Conservation (phyloP, 2,797 vertebrate genomes). For the Aselliscus stoliczkanus region DNA sequence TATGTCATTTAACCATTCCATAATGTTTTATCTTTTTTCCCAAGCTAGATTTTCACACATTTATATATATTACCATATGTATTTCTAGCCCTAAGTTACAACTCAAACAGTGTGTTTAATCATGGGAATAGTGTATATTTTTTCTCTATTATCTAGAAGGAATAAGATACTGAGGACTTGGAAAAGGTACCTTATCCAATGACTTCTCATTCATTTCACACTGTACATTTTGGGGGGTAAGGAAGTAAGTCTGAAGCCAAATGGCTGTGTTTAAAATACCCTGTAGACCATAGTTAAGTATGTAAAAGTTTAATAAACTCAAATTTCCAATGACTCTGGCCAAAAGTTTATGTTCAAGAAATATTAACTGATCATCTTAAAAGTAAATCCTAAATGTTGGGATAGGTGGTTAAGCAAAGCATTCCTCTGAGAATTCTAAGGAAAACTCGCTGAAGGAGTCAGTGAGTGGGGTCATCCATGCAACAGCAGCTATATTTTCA, state of each 20-base stretch:
- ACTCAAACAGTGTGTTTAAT: not conserved
- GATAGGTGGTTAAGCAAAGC: slow-evolving; percentile 9
- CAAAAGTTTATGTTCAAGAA: slow-evolving; percentile 62
- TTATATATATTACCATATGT: not conserved
- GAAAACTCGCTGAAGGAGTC: not conserved
- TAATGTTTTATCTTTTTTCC: not conserved
- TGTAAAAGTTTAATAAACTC: slow-evolving; percentile 72
- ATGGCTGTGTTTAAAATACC: slow-evolving; percentile 63
- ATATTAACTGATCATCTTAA: slow-evolving; percentile 56
- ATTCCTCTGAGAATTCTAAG: not conserved
- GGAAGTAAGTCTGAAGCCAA: slow-evolving; percentile 45
- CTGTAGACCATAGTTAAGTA: slow-evolving; percentile 69
- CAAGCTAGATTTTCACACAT: not conserved
- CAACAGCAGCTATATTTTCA: not conserved
- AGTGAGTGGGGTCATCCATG: not conserved
- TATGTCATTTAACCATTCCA: not conserved
- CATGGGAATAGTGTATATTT: not conserved
- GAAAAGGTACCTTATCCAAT: slow-evolving; percentile 16
- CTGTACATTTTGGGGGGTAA: not conserved
- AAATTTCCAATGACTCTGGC: slow-evolving; percentile 74
- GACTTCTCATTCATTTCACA: slow-evolving; percentile 8
- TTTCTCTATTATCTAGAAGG: not conserved
- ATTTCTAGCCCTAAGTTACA: not conserved
- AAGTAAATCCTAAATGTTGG: slow-evolving; percentile 36
- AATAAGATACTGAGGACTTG: slow-evolving; percentile 22